Evolutionary conservation across 1,140 invertebrate genomes (phyloP).

Genomic region (Drosophila azteca): DNA sequence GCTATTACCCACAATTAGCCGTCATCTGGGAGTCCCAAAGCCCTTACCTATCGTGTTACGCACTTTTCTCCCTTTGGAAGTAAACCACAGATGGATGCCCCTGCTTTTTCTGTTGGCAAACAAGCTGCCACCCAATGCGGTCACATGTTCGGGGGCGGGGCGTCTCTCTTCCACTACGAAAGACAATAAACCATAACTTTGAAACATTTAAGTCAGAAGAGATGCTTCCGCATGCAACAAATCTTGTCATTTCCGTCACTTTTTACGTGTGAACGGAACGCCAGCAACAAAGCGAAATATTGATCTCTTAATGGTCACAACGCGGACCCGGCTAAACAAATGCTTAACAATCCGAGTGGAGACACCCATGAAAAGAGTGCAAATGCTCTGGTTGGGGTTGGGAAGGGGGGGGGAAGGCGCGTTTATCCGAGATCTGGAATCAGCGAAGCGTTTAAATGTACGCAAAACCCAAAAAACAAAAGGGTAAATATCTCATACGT

Average conservation of each 20-base stretch:
- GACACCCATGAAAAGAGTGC: constrained; percentile 43
- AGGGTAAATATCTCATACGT: constrained; percentile 56
- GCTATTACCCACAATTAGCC: too few species aligned
- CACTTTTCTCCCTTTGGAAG: constrained; percentile 12
- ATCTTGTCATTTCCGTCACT: constrained; percentile 74
- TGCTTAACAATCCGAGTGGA: constrained; percentile 35
- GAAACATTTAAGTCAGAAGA: constrained; percentile 50
- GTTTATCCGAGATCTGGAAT: constrained; percentile 73
- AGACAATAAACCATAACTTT: constrained; percentile 64
- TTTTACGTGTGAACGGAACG: constrained; percentile 67
- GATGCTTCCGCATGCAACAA: constrained; percentile 75
- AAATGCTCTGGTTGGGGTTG: constrained; percentile 27
- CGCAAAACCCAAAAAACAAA: constrained; percentile 43
- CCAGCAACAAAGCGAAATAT: constrained; percentile 62
- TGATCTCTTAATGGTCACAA: constrained; percentile 73
- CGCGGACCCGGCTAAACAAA: constrained; percentile 55
- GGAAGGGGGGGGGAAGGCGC: constrained; percentile 30
- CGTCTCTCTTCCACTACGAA: background rate
- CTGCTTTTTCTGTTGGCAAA: background rate
- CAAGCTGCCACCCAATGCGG: constrained; percentile 19
- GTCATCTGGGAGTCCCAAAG: background rate
- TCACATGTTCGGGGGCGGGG: constrained; percentile 12
- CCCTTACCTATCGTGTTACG: constrained; percentile 15
- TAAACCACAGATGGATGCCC: constrained; percentile 11
- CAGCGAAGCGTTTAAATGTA: constrained; percentile 76